Conservation (phyloP, 2,888 invertebrate species). For the Boloria euphrosyne region DNA sequence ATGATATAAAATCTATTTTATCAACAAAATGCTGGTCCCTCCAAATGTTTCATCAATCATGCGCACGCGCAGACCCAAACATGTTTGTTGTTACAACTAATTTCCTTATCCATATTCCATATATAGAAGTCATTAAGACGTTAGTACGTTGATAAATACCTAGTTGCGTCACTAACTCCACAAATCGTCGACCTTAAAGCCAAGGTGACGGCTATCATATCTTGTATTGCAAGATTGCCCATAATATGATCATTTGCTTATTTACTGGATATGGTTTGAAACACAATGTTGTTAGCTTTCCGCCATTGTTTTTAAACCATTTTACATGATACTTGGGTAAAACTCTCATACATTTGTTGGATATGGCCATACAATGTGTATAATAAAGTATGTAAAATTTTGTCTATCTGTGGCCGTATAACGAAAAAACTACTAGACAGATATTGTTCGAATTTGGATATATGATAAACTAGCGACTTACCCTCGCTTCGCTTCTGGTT, state of each 20-base stretch:
- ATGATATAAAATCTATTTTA: too few relatives aligned
- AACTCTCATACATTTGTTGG: too few relatives aligned
- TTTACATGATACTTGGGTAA: too few relatives aligned
- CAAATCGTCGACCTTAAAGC: slow-evolving; percentile 9
- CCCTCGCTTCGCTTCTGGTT: too few relatives aligned
- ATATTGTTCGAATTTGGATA: too few relatives aligned
- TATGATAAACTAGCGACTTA: too few relatives aligned
- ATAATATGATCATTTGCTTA: slow-evolving; percentile 7
- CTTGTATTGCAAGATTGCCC: slow-evolving; percentile 6
- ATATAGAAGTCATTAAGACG: slow-evolving; percentile 9
- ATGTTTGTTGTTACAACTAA: neutral
- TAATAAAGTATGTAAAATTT: too few relatives aligned
- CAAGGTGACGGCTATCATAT: slow-evolving; percentile 16
- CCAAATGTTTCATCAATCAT: slow-evolving; percentile 4
- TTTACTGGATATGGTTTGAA: neutral
- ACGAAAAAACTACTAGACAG: too few relatives aligned
- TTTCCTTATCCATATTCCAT: neutral
- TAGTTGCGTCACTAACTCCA: neutral
- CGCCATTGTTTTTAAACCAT: too few relatives aligned
- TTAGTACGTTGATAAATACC: slow-evolving; percentile 3
- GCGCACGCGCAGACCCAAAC: slow-evolving; percentile 10
- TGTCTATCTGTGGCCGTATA: too few relatives aligned
- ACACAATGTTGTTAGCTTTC: too few relatives aligned
- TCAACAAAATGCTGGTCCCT: neutral
- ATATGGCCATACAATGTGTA: too few relatives aligned